Evolutionary conservation across 2,888 invertebrate genomes (phyloP), one percentile per base, ranked within the genome.

Genomic region (Pseudanteris insignis): DNA sequence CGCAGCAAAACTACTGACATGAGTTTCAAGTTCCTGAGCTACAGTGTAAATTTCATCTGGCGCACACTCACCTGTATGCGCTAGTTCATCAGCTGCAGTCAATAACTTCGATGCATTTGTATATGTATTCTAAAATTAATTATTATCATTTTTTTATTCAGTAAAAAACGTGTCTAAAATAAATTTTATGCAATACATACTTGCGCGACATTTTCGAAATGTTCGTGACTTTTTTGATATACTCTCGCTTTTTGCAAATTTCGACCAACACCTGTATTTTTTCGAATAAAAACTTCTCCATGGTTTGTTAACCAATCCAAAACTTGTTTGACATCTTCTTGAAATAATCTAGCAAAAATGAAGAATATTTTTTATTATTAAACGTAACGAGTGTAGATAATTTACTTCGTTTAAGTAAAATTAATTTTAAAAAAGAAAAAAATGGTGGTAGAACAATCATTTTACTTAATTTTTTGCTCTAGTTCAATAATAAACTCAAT

Each of bases 181-280:
- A 15, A 21, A 21, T 4, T n/a, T n/a, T n/a, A n/a, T n/a, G n/a
- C n/a, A n/a, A n/a, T 9, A 40, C 28, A 83, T 82, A 94, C 94
- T 88, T 94, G 93, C 36, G 96, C 96, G 60, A 98, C 97, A 81
- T 94, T 95, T 84, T 98, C 97, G 79, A 98, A 98, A 81, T 97
- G 96, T 81, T 96, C 95, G 78, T 98, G 97, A 79, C 96, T 96
- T 82, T 96, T 96, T 82, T 97, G 96, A 79, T 97, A 93, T 5
- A 95, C 94, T 70, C 94, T 86, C 30, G 97, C 94, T 81, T 96
- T 94, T 79, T 94, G 94, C 69, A 97, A 84, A 83, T 95, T 96
- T 70, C 95, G 86, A 53, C 97, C 97, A 64, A 97, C 94, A 36
- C 96, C 95, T n/a, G 93, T 93, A 80, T 97, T 97, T 79, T 97